Evolutionary conservation across 2,113 vertebrate species (phyloP), one percentile per base, ranked within the genome.

Genomic region (Hepsetus odoe): DNA sequence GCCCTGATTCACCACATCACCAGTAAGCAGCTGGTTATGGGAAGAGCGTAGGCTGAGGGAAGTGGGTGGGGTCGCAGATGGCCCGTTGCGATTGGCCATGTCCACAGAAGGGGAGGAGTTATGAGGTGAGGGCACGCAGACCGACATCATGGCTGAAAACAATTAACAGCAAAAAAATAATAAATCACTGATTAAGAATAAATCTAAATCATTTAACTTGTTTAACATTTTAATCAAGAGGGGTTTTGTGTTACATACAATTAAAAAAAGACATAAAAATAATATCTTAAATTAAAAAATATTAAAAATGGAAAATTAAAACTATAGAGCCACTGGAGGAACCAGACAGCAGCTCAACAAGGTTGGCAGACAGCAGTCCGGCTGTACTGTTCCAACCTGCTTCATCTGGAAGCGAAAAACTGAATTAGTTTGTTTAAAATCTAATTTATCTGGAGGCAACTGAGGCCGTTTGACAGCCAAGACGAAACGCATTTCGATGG

Each of bases 11-110:
- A 88, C 85, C 51, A 96, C 93, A 16, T 98, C 96, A 0, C 92
- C 89, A n/a, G 94, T 95, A 62, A 99, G 88, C 0, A 97, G 90
- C 72, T 98, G 96, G 28, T 99, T 99, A 84, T 99, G 98, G 0
- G 98, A 99, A 77, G 96, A 96, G 72, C 94, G 95, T 64, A 99
- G 92, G 81, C 93, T 95, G 14, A 99, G 96, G 2, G 95, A 96
- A 61, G 93, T 96, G 0, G 98, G 98, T 0, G 98, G 98, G 0
- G 93, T 94, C 90, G 93, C 95, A 0, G 87, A 24, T 0, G 95
- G 94, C 84, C 90, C 89, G 64, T 96, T 99, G 69, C 92, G 92
- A 89, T 98, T 97, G 82, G 95, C 92, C 70, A 95, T 82, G 6
- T 99, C 96, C 68, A 92, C 81, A 35, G 84, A 83, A 56, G 84